Percentiles rank a stretch among this genome's conserved stretches.
phyloP scores from a whole-genome alignment of 2,113 vertebrate species.

The Pithys albifrons region DNA sequence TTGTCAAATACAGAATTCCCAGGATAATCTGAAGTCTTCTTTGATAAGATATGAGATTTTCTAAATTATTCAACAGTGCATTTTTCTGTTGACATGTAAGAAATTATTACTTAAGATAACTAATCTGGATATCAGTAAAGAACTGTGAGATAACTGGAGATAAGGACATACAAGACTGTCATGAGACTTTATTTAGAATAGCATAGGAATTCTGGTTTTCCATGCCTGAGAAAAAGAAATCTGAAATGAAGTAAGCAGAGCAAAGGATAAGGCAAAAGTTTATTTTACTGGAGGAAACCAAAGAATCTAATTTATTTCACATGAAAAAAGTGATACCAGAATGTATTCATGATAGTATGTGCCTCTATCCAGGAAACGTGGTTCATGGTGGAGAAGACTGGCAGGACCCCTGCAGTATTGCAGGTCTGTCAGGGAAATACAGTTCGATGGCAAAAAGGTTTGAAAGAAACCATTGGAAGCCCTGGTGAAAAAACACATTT shows the following conservation, averaged over 20 bases:
- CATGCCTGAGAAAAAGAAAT: not conserved
- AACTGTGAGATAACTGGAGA: not conserved
- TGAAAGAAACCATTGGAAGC: not conserved
- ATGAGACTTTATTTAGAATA: not conserved
- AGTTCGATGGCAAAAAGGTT: not conserved
- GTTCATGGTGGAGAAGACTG: not conserved
- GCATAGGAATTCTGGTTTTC: not conserved
- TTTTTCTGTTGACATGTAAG: not conserved
- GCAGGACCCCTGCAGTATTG: not conserved
- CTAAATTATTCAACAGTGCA: not conserved
- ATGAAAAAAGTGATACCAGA: not conserved
- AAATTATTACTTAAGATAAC: not conserved
- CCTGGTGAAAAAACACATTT: not conserved
- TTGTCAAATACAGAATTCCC: not conserved
- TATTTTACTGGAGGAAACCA: not conserved
- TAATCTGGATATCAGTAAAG: not conserved
- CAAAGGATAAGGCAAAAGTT: not conserved
- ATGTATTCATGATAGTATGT: not conserved
- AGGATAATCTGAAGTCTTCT: not conserved
- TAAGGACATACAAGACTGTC: not conserved
- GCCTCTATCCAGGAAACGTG: accelerated
- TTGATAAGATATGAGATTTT: not conserved
- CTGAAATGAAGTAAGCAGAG: not conserved
- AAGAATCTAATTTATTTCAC: not conserved
- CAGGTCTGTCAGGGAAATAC: not conserved